phyloP scores from a whole-genome alignment of 2,797 vertebrate genomes.

The Ficedula albicollis region DNA sequence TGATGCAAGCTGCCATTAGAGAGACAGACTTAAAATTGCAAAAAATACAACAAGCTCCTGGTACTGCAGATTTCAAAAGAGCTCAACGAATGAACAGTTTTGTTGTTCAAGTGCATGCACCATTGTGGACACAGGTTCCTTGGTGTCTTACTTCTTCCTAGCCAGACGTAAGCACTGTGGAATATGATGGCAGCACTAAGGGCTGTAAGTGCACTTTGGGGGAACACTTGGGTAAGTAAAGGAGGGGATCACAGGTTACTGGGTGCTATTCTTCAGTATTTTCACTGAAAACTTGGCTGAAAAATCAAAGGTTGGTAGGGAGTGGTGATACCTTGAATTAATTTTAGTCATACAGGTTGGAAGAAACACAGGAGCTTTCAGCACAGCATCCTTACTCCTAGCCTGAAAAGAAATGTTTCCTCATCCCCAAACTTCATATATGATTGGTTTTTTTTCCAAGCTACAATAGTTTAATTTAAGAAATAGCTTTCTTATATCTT shows the following conservation, averaged over 20 bases:
- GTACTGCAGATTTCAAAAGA: background rate
- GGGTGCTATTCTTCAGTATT: background rate
- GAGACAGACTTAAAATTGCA: background rate
- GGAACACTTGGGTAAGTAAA: background rate
- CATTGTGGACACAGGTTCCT: background rate
- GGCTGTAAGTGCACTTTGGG: rapidly evolving
- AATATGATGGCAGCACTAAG: background rate
- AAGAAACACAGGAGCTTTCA: background rate
- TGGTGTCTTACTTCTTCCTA: background rate
- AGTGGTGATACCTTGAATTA: background rate
- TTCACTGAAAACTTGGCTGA: background rate
- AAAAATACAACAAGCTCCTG: background rate
- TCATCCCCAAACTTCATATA: background rate
- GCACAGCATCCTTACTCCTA: background rate
- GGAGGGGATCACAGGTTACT: background rate
- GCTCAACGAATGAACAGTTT: background rate
- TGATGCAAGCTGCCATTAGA: background rate
- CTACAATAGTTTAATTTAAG: background rate
- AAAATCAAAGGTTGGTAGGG: background rate
- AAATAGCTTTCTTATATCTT: background rate
- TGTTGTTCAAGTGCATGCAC: background rate
- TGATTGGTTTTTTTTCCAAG: rapidly evolving
- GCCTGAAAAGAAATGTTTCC: background rate
- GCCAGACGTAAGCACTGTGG: background rate
- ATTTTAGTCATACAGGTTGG: background rate